A percentile compares a stretch with the other conserved stretches of the same genome.
phyloP scores from a whole-genome alignment of 2,113 vertebrate genomes.

The Globicephala melas region DNA sequence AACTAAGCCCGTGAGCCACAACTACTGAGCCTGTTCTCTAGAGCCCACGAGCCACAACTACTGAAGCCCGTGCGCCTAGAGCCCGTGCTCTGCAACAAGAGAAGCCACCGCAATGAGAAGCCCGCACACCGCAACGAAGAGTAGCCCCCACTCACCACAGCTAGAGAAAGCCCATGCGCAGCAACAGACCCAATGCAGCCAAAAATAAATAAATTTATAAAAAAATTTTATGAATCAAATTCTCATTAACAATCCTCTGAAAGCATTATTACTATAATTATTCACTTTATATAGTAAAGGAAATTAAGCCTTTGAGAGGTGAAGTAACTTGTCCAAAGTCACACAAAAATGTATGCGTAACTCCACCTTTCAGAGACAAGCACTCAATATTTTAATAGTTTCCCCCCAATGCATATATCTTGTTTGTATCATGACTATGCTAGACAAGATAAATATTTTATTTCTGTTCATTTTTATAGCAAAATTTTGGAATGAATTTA shows the following conservation, averaged over 20 bases:
- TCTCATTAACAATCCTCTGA: neutral
- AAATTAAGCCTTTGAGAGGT: neutral
- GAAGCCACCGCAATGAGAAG: too few species aligned
- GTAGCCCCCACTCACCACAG: too few species aligned
- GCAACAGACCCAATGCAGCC: too few species aligned
- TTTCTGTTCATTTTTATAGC: neutral
- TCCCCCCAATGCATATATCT: neutral
- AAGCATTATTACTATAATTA: neutral
- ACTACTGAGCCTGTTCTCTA: too few species aligned
- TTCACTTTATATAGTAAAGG: neutral
- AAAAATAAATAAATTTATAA: too few species aligned
- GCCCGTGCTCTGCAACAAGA: too few species aligned
- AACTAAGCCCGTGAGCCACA: too few species aligned
- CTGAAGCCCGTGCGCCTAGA: too few species aligned
- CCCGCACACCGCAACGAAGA: accelerated
- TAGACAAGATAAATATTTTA: neutral
- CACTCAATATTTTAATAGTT: neutral
- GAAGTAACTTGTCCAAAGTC: neutral
- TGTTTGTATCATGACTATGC: neutral
- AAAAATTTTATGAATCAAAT: neutral
- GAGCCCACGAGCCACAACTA: too few species aligned
- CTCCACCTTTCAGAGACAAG: neutral
- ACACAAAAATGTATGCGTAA: neutral
- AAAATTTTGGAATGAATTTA: neutral
- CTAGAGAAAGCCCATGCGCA: too few species aligned